These are phyloP conservation scores for Orchesella flavescens DNA, from an alignment of 2,888 invertebrate genomes.

Conservation along the genomic window DNA sequence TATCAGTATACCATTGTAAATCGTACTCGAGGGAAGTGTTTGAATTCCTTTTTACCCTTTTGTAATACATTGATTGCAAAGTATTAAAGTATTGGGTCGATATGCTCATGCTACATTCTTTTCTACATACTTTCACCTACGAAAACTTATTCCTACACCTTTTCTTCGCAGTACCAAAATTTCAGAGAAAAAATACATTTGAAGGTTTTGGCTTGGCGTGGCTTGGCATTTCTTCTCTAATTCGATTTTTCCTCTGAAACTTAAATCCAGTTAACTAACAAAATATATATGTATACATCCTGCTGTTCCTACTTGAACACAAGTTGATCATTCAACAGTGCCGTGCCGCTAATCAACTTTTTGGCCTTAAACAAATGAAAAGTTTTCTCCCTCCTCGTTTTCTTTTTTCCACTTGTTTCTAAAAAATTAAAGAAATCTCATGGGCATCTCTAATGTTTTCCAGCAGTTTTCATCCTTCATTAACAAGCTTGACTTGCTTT, in stretches of 20 bases:
- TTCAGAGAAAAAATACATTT: too few species aligned
- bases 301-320: constrained; percentile 12
- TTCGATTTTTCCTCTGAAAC: neutral
- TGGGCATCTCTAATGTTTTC: neutral
- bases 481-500: constrained; percentile 10
- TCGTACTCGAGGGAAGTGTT: constrained; percentile 27
- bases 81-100: constrained; percentile 7
- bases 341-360: constrained; percentile 32
- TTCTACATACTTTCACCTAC: too few species aligned
- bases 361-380: constrained; percentile 33
- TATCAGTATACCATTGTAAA: constrained; percentile 25
- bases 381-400: constrained; percentile 21
- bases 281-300: neutral
- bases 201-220: too few species aligned
- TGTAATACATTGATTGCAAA: constrained; percentile 1
- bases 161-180: too few species aligned
- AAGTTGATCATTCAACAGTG: constrained; percentile 10
- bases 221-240: too few species aligned
- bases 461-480: constrained; percentile 29
- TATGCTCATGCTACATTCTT: neutral
- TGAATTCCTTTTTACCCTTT: constrained; percentile 7
- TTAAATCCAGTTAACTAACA: neutral
- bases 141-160: too few species aligned
- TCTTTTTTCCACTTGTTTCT: constrained; percentile 8
- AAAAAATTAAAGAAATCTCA: constrained; percentile 35